Conservation (phyloP, 2,113 vertebrate genomes). For the Megaceryle maxima region DNA sequence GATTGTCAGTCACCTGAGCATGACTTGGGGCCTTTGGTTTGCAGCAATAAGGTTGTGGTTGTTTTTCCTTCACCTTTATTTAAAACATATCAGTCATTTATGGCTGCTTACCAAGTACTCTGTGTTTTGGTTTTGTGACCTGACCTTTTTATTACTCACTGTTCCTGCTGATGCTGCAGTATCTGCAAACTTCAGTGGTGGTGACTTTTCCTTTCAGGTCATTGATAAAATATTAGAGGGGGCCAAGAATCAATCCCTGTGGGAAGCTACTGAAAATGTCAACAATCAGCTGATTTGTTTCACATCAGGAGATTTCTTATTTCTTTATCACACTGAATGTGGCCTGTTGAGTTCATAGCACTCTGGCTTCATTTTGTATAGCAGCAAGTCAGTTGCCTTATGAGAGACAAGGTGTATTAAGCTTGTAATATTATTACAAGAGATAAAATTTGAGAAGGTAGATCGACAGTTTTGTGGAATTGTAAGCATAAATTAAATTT, state of each 20-base stretch:
- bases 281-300: not conserved
- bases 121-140: not conserved
- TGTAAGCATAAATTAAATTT: not conserved
- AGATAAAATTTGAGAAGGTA: not conserved
- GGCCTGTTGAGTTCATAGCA: not conserved
- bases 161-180: not conserved
- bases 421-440: not conserved
- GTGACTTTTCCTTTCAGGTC: not conserved
- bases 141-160: not conserved
- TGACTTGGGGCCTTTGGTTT: not conserved
- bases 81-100: not conserved
- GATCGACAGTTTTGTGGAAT: not conserved
- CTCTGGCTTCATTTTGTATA: not conserved
- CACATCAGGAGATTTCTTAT: not conserved
- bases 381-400: not conserved
- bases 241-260: not conserved
- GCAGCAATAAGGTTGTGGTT: not conserved
- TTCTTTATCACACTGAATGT: not conserved
- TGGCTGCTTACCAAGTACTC: not conserved
- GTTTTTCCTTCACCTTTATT: not conserved
- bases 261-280: not conserved
- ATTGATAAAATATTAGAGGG: not conserved
- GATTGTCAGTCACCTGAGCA: rapidly evolving
- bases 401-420: rapidly evolving
- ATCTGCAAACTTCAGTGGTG: not conserved